Base-by-base conservation (phyloP, 2,797 vertebrate genomes). In the Lacerta bilineata region DNA sequence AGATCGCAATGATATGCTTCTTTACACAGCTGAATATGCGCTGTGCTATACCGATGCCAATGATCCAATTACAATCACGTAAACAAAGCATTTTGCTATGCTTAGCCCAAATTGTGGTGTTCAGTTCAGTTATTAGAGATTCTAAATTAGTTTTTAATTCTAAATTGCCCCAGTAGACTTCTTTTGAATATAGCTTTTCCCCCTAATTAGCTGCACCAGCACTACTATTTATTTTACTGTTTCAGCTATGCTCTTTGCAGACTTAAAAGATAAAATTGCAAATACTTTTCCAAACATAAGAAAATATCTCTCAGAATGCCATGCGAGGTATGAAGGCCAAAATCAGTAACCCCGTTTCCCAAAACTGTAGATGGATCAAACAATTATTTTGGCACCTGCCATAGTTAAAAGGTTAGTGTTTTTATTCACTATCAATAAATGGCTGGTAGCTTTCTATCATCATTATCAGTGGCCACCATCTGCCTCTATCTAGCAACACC, bases 111-210 rank as follows among this genome's bases (percentile, higher is more conserved):
- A 90, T 85, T 90, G 86, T 90, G 72, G 78, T 25, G 6, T 85
- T 87, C 82, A 61, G 43, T 88, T 90, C 82, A 61, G 43, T 88
- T 90, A 88, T 90, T 46, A 86, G 41, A 13, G 87, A 88, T 87
- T 92, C 74, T 86, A 92, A 90, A 93, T 84, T 0, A 1, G 64
- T 84, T 86, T 91, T 91, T 84, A 90, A 90, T 86, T 94, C 90
- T 71, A 90, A 92, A 92, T 46, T 43, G 77, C 76, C 85, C 85
- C 85, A 72, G 81, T 75, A 90, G 89, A 80, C 50, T 84, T 90
- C 80, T 90, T 90, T 80, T 90, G 81, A 68, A 87, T 87, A 84
- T 80, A 87, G 89, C 77, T 80, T 80, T 80, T 33, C 29, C 39
- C 23, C 85, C 82, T 75, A 87, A 90, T 90, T 90, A 90, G 86